Conservation (phyloP, 2,888 invertebrate species). For the Globia sparganii region DNA sequence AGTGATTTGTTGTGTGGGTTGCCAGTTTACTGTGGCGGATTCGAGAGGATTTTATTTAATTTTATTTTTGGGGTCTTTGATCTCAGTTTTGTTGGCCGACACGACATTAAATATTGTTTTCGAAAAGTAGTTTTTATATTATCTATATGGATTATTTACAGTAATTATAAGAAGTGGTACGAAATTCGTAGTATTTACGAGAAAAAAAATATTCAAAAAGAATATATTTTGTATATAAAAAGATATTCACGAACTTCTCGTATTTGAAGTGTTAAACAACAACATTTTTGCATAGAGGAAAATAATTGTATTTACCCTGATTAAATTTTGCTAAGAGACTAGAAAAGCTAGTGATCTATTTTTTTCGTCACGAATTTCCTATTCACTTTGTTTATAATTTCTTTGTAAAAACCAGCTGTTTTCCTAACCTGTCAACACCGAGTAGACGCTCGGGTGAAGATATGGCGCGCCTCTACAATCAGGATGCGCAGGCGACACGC, state of each 20-base stretch:
- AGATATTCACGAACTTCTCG: background rate
- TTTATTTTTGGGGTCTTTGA: background rate
- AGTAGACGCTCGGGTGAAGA: constrained; percentile 72
- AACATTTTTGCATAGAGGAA: background rate
- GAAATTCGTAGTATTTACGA: background rate
- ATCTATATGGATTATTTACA: background rate
- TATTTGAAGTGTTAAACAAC: background rate
- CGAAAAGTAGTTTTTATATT: background rate
- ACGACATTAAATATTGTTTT: background rate
- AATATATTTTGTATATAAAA: no score
- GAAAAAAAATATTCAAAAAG: no score
- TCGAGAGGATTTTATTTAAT: background rate
- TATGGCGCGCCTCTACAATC: constrained; percentile 72
- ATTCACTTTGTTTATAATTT: background rate
- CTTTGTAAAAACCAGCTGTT: background rate
- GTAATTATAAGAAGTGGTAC: background rate
- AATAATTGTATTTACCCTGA: background rate
- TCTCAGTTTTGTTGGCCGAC: background rate
- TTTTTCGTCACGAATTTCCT: background rate
- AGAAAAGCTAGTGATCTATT: background rate
- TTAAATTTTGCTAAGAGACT: background rate
- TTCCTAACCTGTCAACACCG: constrained; percentile 57
- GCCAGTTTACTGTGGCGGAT: constrained; percentile 23
- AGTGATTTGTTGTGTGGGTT: constrained; percentile 59
- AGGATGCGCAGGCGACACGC: constrained; percentile 76